Conservation (phyloP, 2,888 invertebrate species). For the Dusona sp. region DNA sequence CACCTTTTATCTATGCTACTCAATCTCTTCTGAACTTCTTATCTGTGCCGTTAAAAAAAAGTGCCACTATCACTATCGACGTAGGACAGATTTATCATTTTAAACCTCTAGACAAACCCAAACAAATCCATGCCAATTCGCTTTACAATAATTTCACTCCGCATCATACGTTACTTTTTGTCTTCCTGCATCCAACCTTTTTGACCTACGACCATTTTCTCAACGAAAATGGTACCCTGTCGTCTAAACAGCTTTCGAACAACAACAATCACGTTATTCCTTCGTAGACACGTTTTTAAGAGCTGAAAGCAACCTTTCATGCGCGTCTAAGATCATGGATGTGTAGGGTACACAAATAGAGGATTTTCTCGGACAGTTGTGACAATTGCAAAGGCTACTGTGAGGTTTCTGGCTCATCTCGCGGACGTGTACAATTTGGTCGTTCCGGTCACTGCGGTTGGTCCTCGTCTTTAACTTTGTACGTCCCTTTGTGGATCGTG, state of each 20-base stretch:
- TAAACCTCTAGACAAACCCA: background rate
- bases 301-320: background rate
- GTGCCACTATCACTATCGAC: background rate
- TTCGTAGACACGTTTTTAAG: conserved; percentile 30
- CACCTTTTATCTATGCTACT: conserved; percentile 9
- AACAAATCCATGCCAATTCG: background rate
- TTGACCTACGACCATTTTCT: background rate
- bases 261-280: conserved; percentile 18
- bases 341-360: conserved; percentile 18
- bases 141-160: background rate
- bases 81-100: background rate
- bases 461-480: conserved; percentile 42
- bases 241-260: background rate
- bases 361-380: conserved; percentile 70
- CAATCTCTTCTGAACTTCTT: background rate
- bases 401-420: conserved; percentile 58
- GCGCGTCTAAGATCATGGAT: conserved; percentile 10
- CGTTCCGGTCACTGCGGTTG: conserved; percentile 63
- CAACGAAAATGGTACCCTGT: background rate
- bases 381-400: conserved; percentile 74
- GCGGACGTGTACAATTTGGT: conserved; percentile 68
- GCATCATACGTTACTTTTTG: background rate
- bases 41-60: background rate
- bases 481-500: conserved; percentile 37
- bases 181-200: background rate